Evolutionary conservation across 1,140 invertebrate species (phyloP), one percentile per base, ranked within the genome.

Genomic region (Atta colombica): DNA sequence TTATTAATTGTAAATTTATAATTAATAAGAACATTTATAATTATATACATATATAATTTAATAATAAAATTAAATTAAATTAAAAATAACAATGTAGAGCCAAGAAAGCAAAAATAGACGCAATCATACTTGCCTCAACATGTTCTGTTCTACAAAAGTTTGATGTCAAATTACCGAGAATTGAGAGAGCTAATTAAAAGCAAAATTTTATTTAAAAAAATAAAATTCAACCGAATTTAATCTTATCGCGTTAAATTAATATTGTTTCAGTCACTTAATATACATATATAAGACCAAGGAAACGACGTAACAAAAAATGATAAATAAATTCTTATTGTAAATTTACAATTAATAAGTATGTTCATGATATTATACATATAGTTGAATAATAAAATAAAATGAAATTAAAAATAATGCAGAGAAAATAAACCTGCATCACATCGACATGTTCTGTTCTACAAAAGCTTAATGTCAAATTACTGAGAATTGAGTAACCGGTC

Each of bases 401-500:
- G 1, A 60, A 35, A 51, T 16, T 10, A 55, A 28, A 10, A 16
- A 21, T 60, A 21, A 31, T 31, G 31, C 31, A 31, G 31, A 6
- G 53, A 45, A 71, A 71, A 28, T 14, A n/a, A 39, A 58, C 18
- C 2, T 25, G 49, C 87, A 85, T 14, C 28, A 18, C 87, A 85
- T 14, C 28, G 25, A 16, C 0, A n/a, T 51, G 58, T 51, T 16
- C 14, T 18, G 77, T 45, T 75, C 58, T 61, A 84, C 61, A 87
- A 82, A 86, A 61, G 63, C n/a, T 28, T 25, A 49, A 77, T 68
- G 71, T 61, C 69, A 51, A 78, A 77, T 90, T 82, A 77, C 78
- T 25, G 53, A 68, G 88, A 65, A 82, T 86, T 63, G 45, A 61
- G 51, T 51, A 90, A 90, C 89, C 89, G 88, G 89, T 90, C 85